Percentiles rank a stretch among this genome's conserved stretches.
Conservation (phyloP, 1,140 invertebrate species). For the Metopolophium dirhodum region DNA sequence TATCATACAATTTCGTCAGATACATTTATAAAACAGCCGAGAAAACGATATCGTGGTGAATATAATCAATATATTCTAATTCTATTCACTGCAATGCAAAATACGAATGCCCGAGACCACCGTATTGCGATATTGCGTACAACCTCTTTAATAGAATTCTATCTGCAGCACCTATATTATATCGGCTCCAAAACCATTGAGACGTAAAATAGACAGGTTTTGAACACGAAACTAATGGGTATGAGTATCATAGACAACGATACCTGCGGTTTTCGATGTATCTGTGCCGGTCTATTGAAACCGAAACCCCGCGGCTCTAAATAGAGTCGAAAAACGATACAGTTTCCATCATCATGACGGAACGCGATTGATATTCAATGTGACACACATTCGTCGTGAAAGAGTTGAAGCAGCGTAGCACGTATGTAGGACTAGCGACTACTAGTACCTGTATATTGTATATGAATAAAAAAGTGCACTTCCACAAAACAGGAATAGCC, state of each 20-base stretch:
- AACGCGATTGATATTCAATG: conserved; percentile 38
- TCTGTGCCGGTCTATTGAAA: conserved; percentile 50
- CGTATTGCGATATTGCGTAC: not conserved
- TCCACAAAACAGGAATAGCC: conserved; percentile 49
- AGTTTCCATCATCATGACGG: conserved; percentile 30
- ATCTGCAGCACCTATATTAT: not conserved
- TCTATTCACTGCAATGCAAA: not conserved
- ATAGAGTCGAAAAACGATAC: conserved; percentile 37
- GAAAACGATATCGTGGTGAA: not conserved
- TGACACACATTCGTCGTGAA: conserved; percentile 52
- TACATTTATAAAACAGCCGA: not conserved
- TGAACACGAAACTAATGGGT: not conserved
- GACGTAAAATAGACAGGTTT: not conserved
- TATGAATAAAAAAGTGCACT: not conserved
- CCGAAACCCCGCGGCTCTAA: conserved; percentile 39
- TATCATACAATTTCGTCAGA: not conserved
- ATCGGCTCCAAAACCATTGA: not conserved
- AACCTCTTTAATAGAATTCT: conserved; percentile 10
- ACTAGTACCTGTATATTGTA: not conserved
- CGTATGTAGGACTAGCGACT: conserved; percentile 12
- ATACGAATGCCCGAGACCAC: not conserved
- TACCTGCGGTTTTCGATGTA: conserved; percentile 32
- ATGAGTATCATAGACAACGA: not conserved
- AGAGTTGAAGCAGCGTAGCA: not conserved
- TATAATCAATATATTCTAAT: not conserved